Evolutionary conservation across 2,888 invertebrate species (phyloP).

Genomic region (Pinctada fucata): DNA sequence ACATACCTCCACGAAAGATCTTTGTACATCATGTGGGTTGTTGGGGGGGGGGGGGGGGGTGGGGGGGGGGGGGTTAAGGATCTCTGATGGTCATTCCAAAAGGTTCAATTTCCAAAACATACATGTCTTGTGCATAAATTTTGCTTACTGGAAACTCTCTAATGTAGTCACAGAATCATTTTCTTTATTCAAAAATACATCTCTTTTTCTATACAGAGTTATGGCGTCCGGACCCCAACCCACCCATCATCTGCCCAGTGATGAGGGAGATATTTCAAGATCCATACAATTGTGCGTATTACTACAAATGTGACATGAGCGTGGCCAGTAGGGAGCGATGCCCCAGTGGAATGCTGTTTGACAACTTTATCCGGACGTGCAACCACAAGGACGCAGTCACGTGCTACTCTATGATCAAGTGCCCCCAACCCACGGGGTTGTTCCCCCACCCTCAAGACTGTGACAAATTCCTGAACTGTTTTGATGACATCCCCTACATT

Average conservation of each 20-base stretch:
- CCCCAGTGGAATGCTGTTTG: conserved; percentile 53
- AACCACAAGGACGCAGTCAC: conserved; percentile 58
- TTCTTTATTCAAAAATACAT: too few species aligned
- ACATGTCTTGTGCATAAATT: too few species aligned
- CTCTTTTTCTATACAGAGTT: conserved; percentile 41
- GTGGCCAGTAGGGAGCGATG: conserved; percentile 54
- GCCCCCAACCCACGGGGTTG: conserved; percentile 50
- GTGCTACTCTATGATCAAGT: conserved; percentile 54
- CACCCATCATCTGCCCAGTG: conserved; percentile 69
- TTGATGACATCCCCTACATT: conserved; percentile 56
- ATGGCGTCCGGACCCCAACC: conserved; percentile 49
- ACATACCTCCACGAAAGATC: too few species aligned
- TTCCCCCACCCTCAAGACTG: conserved; percentile 57
- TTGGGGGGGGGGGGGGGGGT: too few species aligned
- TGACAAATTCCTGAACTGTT: conserved; percentile 57
- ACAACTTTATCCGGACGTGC: conserved; percentile 53
- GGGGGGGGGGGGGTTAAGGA: too few species aligned
- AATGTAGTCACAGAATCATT: too few species aligned
- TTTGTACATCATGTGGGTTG: too few species aligned
- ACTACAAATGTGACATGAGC: conserved; percentile 53
- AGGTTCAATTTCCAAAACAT: too few species aligned
- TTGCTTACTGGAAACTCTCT: too few species aligned
- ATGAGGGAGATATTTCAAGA: conserved; percentile 50
- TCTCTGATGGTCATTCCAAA: too few species aligned
- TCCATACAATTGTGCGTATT: conserved; percentile 60